Evolutionary conservation across 2,888 invertebrate species (phyloP).

Genomic region (Lithosia quadra): DNA sequence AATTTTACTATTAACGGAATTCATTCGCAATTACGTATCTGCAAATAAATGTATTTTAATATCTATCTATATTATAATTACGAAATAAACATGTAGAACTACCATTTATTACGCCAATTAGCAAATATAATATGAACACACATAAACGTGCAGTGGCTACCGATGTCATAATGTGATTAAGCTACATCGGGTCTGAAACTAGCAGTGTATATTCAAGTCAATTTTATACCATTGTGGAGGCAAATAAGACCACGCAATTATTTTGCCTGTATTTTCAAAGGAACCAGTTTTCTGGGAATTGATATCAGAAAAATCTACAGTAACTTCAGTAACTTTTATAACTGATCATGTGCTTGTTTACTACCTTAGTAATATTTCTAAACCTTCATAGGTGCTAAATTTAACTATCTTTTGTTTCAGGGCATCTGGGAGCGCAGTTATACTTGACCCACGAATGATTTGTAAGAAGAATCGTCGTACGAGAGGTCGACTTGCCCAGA

Average conservation of each 20-base stretch:
- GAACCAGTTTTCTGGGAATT: no score
- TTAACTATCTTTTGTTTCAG: constrained; percentile 71
- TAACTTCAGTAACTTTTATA: no score
- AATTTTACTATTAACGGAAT: neutral
- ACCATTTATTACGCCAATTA: neutral
- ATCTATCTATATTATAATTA: neutral
- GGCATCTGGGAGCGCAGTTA: constrained; percentile 94
- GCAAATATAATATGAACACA: no score
- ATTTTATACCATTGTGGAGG: neutral
- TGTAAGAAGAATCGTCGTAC: constrained; percentile 94
- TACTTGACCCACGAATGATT: constrained; percentile 95
- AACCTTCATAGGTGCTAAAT: neutral
- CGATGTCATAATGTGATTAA: no score
- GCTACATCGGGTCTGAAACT: neutral
- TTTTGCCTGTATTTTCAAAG: no score
- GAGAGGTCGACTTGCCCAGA: constrained; percentile 92
- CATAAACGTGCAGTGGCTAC: no score
- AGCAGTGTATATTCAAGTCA: neutral
- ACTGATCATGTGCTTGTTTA: no score
- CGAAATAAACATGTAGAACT: neutral
- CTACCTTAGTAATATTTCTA: no score
- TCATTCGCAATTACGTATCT: neutral
- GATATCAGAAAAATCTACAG: no score
- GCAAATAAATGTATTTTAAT: neutral
- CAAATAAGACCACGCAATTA: neutral